Evolutionary conservation across 2,797 vertebrate species (phyloP).

Genomic region (Oceanodroma leucorhoa): DNA sequence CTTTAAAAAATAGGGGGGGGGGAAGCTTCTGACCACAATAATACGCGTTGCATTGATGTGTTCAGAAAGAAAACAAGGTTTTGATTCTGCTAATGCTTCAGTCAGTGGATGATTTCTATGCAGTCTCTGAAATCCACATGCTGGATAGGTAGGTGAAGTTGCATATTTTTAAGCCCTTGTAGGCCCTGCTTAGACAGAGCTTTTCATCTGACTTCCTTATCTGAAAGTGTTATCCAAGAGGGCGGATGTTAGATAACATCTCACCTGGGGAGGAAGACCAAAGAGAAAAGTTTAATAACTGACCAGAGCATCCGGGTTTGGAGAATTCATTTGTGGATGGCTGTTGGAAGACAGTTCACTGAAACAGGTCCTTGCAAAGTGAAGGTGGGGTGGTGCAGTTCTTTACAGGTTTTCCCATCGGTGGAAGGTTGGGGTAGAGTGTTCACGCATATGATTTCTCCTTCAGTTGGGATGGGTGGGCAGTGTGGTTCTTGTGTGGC

Average conservation of each 20-base stretch:
- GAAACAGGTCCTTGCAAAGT: background rate
- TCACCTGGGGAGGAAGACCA: background rate
- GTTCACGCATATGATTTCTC: background rate
- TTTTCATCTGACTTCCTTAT: background rate
- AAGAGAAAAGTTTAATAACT: background rate
- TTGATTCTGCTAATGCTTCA: background rate
- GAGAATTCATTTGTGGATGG: background rate
- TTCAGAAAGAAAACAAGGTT: background rate
- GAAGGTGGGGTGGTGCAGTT: background rate
- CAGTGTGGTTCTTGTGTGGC: background rate
- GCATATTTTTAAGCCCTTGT: background rate
- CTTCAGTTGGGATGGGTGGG: background rate
- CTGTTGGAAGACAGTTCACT: background rate
- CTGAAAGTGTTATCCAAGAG: background rate
- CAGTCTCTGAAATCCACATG: background rate
- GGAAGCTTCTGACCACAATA: background rate
- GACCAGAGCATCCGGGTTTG: background rate
- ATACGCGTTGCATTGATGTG: background rate
- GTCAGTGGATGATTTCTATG: background rate
- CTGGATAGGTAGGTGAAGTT: background rate
- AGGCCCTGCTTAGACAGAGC: background rate
- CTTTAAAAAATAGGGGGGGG: background rate
- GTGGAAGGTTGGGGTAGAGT: background rate
- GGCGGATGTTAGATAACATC: background rate
- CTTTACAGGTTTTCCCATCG: background rate